These are phyloP conservation scores for Eucera pruinosa DNA, from an alignment of 2,888 invertebrate species.

Conservation along the genomic window DNA sequence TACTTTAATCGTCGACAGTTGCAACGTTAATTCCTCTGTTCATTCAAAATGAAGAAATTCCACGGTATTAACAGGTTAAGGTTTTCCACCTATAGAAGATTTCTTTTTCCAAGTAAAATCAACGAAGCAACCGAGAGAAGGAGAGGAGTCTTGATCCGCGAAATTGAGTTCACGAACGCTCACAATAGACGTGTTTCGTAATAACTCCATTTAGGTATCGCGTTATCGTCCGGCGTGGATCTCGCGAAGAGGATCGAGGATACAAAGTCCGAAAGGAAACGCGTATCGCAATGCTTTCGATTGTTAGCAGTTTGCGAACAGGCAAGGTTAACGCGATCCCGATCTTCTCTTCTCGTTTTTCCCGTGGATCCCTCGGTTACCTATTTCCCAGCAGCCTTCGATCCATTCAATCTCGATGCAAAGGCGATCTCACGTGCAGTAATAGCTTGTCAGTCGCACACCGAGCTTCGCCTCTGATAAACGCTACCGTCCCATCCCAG, in stretches of 20 bases:
- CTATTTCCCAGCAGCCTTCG: conserved; percentile 68
- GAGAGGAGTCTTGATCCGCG: neutral
- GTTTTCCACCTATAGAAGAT: too few relatives aligned
- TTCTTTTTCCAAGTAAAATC: too few relatives aligned
- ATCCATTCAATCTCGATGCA: conserved; percentile 76
- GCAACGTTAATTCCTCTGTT: too few relatives aligned
- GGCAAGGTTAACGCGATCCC: conserved; percentile 60
- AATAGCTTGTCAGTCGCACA: conserved; percentile 75
- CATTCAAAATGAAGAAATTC: too few relatives aligned
- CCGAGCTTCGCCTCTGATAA: conserved; percentile 71
- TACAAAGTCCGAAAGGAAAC: neutral
- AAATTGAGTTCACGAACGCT: neutral
- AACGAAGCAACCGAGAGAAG: too few relatives aligned
- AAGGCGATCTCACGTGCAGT: conserved; percentile 73
- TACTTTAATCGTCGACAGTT: too few relatives aligned
- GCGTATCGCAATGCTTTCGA: conserved; percentile 6
- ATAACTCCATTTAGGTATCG: conserved; percentile 7
- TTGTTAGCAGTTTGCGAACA: conserved; percentile 28
- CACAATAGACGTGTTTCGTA: neutral
- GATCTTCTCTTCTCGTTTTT: conserved; percentile 19
- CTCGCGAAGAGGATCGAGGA: neutral
- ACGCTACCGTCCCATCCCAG: conserved; percentile 69
- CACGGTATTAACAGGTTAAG: too few relatives aligned
- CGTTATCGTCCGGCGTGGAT: neutral
- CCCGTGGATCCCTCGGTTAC: conserved; percentile 34